These are phyloP conservation scores for Halcyon senegalensis DNA, from an alignment of 2,113 vertebrate genomes.

Conservation along the genomic window DNA sequence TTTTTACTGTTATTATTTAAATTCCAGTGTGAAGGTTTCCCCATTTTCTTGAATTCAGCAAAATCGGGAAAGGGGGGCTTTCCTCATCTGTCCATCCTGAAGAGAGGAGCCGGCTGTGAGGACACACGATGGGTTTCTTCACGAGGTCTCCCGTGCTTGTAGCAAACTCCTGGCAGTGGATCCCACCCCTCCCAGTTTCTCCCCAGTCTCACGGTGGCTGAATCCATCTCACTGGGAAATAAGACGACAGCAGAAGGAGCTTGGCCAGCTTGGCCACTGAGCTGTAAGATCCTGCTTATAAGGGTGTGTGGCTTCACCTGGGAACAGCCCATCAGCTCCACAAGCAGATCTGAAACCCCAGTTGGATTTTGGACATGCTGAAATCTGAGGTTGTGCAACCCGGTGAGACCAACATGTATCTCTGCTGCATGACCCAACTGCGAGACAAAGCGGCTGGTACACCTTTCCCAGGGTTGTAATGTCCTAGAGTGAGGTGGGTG, in stretches of 20 bases:
- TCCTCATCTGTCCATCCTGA: background rate
- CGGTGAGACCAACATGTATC: background rate
- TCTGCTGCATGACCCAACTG: background rate
- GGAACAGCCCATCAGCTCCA: too few species aligned
- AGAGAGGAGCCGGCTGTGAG: background rate
- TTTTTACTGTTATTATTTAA: background rate
- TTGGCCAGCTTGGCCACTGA: too few species aligned
- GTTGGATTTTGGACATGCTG: background rate
- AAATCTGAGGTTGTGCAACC: too few species aligned
- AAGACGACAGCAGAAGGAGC: too few species aligned
- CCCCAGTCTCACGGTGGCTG: background rate
- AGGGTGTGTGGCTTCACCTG: too few species aligned
- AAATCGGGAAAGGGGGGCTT: fast-evolving
- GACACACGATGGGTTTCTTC: background rate
- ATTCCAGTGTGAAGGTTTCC: background rate
- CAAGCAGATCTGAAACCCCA: background rate
- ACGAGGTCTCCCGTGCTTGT: background rate
- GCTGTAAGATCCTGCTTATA: too few species aligned
- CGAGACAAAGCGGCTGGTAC: background rate
- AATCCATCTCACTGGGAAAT: too few species aligned
- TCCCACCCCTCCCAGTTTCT: background rate
- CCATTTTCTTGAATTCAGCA: too few species aligned
- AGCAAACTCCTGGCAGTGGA: background rate
- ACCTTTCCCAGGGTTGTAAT: too few species aligned
- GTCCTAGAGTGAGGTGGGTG: fast-evolving